phyloP scores from a whole-genome alignment of 2,113 vertebrate genomes.

The Talpa occidentalis region DNA sequence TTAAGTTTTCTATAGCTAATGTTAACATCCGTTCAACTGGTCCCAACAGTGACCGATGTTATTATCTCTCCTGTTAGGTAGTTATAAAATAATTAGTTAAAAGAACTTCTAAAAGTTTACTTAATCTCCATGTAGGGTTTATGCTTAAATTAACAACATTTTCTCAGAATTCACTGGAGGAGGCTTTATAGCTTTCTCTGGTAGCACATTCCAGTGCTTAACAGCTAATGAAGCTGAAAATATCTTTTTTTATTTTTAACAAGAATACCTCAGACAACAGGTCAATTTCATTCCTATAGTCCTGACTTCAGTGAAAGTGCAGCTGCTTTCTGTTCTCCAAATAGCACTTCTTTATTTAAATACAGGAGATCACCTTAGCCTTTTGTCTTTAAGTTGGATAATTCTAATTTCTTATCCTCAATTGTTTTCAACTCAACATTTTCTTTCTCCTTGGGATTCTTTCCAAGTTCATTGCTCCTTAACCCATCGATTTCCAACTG shows the following conservation, averaged over 20 bases:
- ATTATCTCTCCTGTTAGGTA: constrained; percentile 42
- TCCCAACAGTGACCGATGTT: constrained; percentile 44
- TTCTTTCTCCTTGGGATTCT: constrained; percentile 67
- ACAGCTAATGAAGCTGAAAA: constrained; percentile 68
- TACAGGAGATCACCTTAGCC: constrained; percentile 54
- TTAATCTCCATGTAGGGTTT: constrained; percentile 31
- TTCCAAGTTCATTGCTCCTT: constrained; percentile 56
- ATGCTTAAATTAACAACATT: constrained; percentile 55
- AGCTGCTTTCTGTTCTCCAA: constrained; percentile 30
- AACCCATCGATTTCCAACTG: constrained; percentile 32
- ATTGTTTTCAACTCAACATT: constrained; percentile 59
- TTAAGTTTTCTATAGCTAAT: constrained; percentile 47
- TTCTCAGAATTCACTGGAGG: constrained; percentile 58
- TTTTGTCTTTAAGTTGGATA: constrained; percentile 65
- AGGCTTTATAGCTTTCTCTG: constrained; percentile 29
- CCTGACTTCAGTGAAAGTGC: neutral
- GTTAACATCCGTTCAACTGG: constrained; percentile 14
- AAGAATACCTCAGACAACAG: constrained; percentile 62
- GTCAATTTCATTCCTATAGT: constrained; percentile 41
- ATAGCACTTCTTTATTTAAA: constrained; percentile 63
- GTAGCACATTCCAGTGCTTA: constrained; percentile 39
- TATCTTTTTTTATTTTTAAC: constrained; percentile 40
- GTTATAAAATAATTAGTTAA: constrained; percentile 53
- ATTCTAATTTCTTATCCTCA: constrained; percentile 60
- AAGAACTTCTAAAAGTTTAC: constrained; percentile 61